Conservation (phyloP, 1,140 invertebrate species). For the Aporrectodea caliginosa region DNA sequence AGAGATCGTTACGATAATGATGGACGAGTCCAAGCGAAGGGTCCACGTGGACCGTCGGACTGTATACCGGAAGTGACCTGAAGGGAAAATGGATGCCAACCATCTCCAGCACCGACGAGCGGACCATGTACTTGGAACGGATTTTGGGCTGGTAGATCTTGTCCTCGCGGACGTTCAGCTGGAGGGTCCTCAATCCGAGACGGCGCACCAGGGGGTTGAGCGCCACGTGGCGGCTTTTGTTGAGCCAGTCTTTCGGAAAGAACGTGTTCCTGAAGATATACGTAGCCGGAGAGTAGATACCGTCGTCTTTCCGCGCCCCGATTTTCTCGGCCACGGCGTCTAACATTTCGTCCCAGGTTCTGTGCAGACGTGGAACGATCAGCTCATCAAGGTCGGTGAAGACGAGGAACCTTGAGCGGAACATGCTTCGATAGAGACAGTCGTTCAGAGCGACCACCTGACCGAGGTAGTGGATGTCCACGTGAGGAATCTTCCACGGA, state of each 20-base stretch:
- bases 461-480: conserved; percentile 84
- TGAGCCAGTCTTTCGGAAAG: neutral
- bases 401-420: conserved; percentile 71
- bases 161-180: neutral
- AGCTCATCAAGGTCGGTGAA: conserved; percentile 88
- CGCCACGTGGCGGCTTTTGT: neutral
- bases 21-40: neutral
- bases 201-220: conserved; percentile 28
- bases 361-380: conserved; percentile 75
- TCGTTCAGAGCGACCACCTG: conserved; percentile 88
- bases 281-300: neutral
- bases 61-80: neutral
- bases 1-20: neutral
- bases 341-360: conserved; percentile 59
- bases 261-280: neutral
- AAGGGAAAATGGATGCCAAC: neutral
- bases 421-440: conserved; percentile 86
- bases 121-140: neutral
- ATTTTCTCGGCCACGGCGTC: neutral
- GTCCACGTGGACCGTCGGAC: neutral
- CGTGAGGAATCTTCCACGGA: conserved; percentile 68
- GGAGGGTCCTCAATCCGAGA: conserved; percentile 14
- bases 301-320: no score
- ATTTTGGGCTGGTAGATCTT: conserved; percentile 13
- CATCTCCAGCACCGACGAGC: neutral